Percentiles rank a stretch among this genome's conserved stretches.
phyloP scores from a whole-genome alignment of 92 coral and sea anemone species.

The Epizoanthus illoricatus region DNA sequence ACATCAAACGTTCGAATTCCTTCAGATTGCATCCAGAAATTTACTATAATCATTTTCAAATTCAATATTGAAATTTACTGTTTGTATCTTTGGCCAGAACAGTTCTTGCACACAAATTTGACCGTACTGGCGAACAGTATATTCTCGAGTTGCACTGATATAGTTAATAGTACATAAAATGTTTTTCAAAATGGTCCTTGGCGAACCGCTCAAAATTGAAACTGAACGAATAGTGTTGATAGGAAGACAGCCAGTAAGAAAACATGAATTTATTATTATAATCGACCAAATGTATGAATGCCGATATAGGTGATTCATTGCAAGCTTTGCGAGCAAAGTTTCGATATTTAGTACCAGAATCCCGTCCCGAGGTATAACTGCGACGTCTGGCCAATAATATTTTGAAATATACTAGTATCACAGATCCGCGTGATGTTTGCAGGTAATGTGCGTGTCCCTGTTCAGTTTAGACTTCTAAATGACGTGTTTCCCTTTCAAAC shows the following conservation, averaged over 20 bases:
- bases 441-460: slow-evolving; percentile 39
- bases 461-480: slow-evolving; percentile 26
- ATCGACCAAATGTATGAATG: slow-evolving; percentile 2
- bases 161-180: slow-evolving; percentile 1
- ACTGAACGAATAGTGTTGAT: slow-evolving; percentile 82
- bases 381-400: background rate
- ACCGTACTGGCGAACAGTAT: background rate
- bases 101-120: slow-evolving; percentile 1
- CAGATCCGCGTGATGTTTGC: slow-evolving; percentile 33
- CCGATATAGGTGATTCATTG: background rate
- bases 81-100: slow-evolving; percentile 11
- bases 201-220: slow-evolving; percentile 72
- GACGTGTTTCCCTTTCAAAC: slow-evolving; percentile 33
- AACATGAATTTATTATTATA: slow-evolving; percentile 12
- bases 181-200: slow-evolving; percentile 52
- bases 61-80: slow-evolving; percentile 25
- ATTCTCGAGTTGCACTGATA: background rate
- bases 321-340: background rate
- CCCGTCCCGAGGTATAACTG: background rate
- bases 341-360: background rate
- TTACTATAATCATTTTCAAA: background rate
- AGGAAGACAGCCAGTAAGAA: slow-evolving; percentile 61
- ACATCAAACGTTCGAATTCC: slow-evolving; percentile 72
- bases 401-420: slow-evolving; percentile 34
- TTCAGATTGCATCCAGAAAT: slow-evolving; percentile 56